Evolutionary conservation across 2,888 invertebrate genomes (phyloP), one percentile per base, ranked within the genome.

Genomic region (Pandemis heparana): DNA sequence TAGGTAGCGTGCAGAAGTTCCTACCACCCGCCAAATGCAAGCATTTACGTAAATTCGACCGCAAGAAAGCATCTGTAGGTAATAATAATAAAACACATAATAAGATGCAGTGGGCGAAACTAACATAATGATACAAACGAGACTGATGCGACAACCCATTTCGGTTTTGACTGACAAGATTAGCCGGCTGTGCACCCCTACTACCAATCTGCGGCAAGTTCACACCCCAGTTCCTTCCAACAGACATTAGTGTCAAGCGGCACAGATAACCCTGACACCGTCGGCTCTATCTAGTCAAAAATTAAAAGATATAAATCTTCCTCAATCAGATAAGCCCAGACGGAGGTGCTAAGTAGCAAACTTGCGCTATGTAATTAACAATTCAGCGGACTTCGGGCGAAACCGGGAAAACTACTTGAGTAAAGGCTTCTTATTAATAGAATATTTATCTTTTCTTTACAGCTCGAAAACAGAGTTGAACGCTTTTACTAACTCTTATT

Each of bases 321-420:
- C 80, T 78, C 83, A 81, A 89, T 88, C 89, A 82, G 89, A 90
- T 89, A 89, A 85, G 81, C 80, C 79, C 81, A 80, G 80, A 85
- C 78, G 79, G 83, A 83, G 87, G 89, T 87, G 89, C 85, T 89
- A 90, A 92, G 90, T 89, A 89, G 88, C 87, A 89, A 92, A 90
- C 88, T 90, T 89, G 87, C 83, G 87, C 85, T 82, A 82, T 86
- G 85, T 87, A 90, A 91, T 92, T 92, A 92, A 91, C 89, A 90
- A 92, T 92, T 92, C 89, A 92, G 82, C 87, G 79, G 84, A 85
- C 83, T 87, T 85, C 82, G 81, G 81, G 77, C 80, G 78, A 81
- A 82, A 87, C 83, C 81, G 83, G 83, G 82, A 81, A 86, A 89
- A 86, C 86, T 89, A 90, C 85, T 88, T 85, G 83, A 79, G 81